phyloP scores from a whole-genome alignment of 1,140 invertebrate genomes.

The Centruroides vittatus region DNA sequence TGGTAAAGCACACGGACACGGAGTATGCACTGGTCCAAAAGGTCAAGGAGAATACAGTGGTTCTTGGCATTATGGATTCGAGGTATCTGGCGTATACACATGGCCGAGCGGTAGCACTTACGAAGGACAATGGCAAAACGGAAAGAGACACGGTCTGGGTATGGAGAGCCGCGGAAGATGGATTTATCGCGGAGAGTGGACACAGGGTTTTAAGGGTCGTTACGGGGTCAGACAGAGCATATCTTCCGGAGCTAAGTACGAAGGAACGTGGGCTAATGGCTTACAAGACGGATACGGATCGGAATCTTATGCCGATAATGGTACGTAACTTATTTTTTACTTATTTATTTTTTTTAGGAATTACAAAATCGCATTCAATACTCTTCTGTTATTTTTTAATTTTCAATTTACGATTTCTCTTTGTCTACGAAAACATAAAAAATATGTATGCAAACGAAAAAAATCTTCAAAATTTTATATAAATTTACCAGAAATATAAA shows the following conservation, averaged over 20 bases:
- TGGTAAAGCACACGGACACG: slow-evolving; percentile 91
- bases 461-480: no score
- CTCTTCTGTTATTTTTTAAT: no score
- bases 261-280: slow-evolving; percentile 98
- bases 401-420: no score
- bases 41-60: slow-evolving; percentile 97
- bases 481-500: no score
- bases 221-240: slow-evolving; percentile 67
- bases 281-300: slow-evolving; percentile 98
- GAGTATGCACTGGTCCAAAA: slow-evolving; percentile 91
- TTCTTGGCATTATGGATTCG: slow-evolving; percentile 98
- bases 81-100: slow-evolving; percentile 81
- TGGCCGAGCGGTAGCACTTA: slow-evolving; percentile 91
- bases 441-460: no score
- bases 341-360: neutral
- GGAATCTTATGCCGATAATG: slow-evolving; percentile 97
- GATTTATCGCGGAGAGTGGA: slow-evolving; percentile 98
- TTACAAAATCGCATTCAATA: no score
- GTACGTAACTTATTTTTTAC: slow-evolving; percentile 35
- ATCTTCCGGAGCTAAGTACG: slow-evolving; percentile 92
- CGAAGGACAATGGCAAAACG: slow-evolving; percentile 99
- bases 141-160: slow-evolving; percentile 93
- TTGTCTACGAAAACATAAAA: no score
- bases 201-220: slow-evolving; percentile 98
- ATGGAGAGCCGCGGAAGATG: slow-evolving; percentile 93